Conservation (phyloP, 2,888 invertebrate species). For the Carabus problematicus region DNA sequence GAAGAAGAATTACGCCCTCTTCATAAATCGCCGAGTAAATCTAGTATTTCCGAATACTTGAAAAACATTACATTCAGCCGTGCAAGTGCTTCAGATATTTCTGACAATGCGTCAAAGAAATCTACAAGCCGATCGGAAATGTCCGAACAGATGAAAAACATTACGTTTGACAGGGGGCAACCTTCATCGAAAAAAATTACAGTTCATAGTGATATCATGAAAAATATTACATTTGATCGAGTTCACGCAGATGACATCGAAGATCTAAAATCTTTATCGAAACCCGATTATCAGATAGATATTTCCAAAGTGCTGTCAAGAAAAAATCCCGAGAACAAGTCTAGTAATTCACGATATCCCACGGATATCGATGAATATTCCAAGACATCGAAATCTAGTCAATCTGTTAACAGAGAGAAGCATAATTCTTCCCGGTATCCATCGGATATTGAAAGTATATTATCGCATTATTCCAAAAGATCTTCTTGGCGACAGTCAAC, state of each 20-base stretch:
- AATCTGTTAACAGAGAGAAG: not conserved
- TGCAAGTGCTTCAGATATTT: not conserved
- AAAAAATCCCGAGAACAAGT: not conserved
- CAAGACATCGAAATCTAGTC: not conserved
- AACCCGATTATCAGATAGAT: not conserved
- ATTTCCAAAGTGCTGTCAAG: not conserved
- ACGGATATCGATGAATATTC: not conserved
- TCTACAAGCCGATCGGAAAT: not conserved
- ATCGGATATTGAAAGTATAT: constrained; percentile 36
- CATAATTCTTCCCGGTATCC: constrained; percentile 24
- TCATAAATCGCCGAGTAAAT: constrained; percentile 12
- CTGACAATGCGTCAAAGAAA: constrained; percentile 10
- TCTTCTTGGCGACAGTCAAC: not conserved
- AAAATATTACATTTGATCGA: constrained; percentile 30
- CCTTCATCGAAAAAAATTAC: not conserved
- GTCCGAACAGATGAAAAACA: constrained; percentile 6
- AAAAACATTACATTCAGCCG: constrained; percentile 32
- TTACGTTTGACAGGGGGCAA: not conserved
- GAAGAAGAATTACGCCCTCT: constrained; percentile 42
- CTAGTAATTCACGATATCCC: not conserved
- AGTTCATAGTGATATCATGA: not conserved
- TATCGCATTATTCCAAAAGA: constrained; percentile 38
- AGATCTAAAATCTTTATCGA: not conserved
- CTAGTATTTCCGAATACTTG: not conserved
- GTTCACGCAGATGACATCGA: not conserved